phyloP scores from a whole-genome alignment of 2,797 vertebrate genomes.

The Pipistrellus pygmaeus region DNA sequence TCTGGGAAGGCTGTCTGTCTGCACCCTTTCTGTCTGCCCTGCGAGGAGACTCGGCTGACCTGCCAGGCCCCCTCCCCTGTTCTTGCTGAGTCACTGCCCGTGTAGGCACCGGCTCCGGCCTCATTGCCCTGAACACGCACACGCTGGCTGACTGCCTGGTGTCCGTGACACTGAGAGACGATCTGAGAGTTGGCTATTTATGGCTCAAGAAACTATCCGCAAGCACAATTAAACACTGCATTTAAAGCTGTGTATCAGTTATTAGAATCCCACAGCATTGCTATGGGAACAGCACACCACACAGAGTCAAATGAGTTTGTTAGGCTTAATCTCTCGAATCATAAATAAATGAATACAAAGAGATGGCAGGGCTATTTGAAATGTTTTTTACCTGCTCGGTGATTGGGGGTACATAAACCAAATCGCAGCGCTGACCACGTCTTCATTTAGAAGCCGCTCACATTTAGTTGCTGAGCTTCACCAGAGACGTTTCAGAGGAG shows the following conservation, averaged over 20 bases:
- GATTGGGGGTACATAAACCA: conserved; percentile 63
- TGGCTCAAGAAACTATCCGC: conserved; percentile 44
- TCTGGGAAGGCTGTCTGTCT: not conserved
- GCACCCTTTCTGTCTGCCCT: not conserved
- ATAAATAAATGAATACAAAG: conserved; percentile 61
- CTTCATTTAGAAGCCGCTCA: conserved; percentile 71
- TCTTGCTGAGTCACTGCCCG: not conserved
- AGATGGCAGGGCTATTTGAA: conserved; percentile 37
- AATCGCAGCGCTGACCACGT: conserved; percentile 39
- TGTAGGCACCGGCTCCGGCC: not conserved
- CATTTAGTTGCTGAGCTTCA: conserved; percentile 78
- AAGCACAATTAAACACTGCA: conserved; percentile 76
- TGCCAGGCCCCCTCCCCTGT: not conserved
- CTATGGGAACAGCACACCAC: conserved; percentile 75
- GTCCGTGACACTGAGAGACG: not conserved
- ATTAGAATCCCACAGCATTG: conserved; percentile 81
- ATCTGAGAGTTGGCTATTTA: conserved; percentile 55
- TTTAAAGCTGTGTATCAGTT: conserved; percentile 82
- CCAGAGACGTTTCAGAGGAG: conserved; percentile 81
- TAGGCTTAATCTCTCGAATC: conserved; percentile 68
- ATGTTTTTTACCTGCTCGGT: conserved; percentile 44
- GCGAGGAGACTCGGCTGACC: not conserved
- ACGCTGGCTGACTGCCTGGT: conserved; percentile 33
- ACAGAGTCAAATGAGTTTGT: conserved; percentile 45
- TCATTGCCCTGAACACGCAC: conserved; percentile 44